These are phyloP conservation scores for Vannuccia rotundouncinata DNA, from an alignment of 2,888 invertebrate species.

Conservation along the genomic window DNA sequence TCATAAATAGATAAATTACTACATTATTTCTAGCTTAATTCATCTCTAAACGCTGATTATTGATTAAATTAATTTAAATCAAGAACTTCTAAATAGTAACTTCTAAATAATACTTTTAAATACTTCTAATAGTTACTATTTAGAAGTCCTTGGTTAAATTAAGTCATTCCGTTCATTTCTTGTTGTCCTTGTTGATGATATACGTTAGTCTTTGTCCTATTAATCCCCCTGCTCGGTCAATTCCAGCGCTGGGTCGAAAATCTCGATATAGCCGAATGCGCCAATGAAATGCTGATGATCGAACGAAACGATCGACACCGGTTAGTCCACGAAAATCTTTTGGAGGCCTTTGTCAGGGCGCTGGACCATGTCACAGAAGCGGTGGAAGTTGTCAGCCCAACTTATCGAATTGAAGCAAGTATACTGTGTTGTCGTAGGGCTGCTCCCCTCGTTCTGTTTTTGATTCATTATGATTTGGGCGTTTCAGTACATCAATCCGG, in stretches of 20 bases:
- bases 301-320: slow-evolving; percentile 71
- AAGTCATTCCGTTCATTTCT: neutral
- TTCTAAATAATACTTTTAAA: no score
- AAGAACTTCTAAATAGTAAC: no score
- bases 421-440: neutral
- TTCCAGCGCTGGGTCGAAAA: slow-evolving; percentile 61
- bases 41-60: no score
- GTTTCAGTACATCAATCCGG: slow-evolving; percentile 78
- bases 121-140: no score
- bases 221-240: no score
- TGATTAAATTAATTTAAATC: no score
- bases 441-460: no score
- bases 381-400: slow-evolving; percentile 77
- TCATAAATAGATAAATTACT: no score
- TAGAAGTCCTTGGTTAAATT: neutral
- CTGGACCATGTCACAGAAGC: slow-evolving; percentile 76
- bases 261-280: slow-evolving; percentile 59
- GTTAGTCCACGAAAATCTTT: slow-evolving; percentile 70
- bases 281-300: slow-evolving; percentile 69
- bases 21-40: no score
- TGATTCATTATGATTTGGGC: no score
- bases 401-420: slow-evolving; percentile 70
- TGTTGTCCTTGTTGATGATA: neutral
- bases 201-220: no score
- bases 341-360: slow-evolving; percentile 75